Base-by-base conservation (phyloP, 1,140 invertebrate species). In the Drosophila subobscura region DNA sequence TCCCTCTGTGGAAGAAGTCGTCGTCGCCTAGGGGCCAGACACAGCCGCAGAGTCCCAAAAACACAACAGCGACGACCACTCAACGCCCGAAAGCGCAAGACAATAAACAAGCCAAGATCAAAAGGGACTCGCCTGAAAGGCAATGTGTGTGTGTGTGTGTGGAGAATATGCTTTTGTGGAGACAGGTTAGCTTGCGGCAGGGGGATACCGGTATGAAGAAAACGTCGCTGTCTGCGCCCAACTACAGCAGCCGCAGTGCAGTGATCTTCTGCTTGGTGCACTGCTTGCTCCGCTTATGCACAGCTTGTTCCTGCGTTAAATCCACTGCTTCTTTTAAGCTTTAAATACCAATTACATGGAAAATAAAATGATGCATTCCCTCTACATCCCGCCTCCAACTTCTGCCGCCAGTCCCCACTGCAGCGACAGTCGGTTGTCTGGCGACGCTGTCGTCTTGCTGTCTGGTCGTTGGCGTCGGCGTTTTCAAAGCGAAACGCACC, bases 381-480 rank as follows among this genome's bases (percentile, higher is more conserved):
- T 49, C 45, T 27, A 25, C 27, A 47, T 22, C 46, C 41, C 47
- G 16, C 29, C 16, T 14, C 46, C 41, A 66, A 6, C 25, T 6
- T 5, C 40, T 51, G 44, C 41, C 42, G 33, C 27, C 53, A 58
- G 55, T 33, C 70, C 51, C 60, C 65, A 46, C 46, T 49, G 51
- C 50, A 45, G 56, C 60, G 33, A 37, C 33, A 8, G 33, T 37
- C 33, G 33, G 4, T 10, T 66, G 53, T 51, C 72, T 63, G 60
- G 44, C 52, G 56, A 58, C 57, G 49, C 52, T 51, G 76, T 67
- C 66, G 78, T 57, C 79, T 57, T 55, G 47, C 33, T 75, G 79
- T 84, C 79, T 79, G 79, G 63, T 12, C 33, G 33, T 12, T 64
- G 80, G 65, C 81, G 80, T 72, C 80, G 80, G 81, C 49, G 51